Base-by-base conservation (phyloP, 1,140 invertebrate genomes). In the Polyergus mexicanus region DNA sequence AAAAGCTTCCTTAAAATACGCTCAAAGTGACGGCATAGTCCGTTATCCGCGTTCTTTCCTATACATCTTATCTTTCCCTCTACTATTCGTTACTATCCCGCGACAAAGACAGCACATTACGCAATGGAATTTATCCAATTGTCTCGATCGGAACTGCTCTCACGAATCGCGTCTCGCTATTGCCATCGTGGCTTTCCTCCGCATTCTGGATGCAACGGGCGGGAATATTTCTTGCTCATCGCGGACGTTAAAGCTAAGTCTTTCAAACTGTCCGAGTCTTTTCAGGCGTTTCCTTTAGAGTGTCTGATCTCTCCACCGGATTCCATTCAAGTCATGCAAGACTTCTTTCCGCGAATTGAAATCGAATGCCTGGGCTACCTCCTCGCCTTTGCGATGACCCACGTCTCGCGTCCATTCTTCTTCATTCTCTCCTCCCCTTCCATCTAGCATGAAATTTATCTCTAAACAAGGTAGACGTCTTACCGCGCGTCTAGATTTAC, bases 191-290 rank as follows among this genome's bases (percentile, higher is more conserved):
- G n/a, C n/a, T 60, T 38, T 54, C 13, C 38, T 44, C 54, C 56
- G 69, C 75, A 81, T 86, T 84, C 71, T 84, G 41, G 78, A 84
- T 80, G 54, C 60, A 22, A 47, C 69, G 80, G 47, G 47, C 62
- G 60, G 54, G 80, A 86, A 86, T 81, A 86, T 86, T 86, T 86
- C 75, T 86, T 84, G 69, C 80, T 84, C 80, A 80, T 69, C 62
- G 44, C 62, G 60, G 66, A 78, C 69, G 63, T 84, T 86, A 84
- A 86, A 86, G 78, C 68, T 66, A 84, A 84, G 68, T 83, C 78
- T 83, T 74, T 83, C 68, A 83, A 83, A 69, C 78, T 41, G 76
- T 72, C 25, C 66, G 54, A 35, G 38, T 60, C 68, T 83, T 51
- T 41, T 83, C 78, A 47, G 60, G 54, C 68, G 41, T 83, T 83